Evolutionary conservation across 2,888 invertebrate genomes (phyloP).

Genomic region (Eupithecia centaureata): DNA sequence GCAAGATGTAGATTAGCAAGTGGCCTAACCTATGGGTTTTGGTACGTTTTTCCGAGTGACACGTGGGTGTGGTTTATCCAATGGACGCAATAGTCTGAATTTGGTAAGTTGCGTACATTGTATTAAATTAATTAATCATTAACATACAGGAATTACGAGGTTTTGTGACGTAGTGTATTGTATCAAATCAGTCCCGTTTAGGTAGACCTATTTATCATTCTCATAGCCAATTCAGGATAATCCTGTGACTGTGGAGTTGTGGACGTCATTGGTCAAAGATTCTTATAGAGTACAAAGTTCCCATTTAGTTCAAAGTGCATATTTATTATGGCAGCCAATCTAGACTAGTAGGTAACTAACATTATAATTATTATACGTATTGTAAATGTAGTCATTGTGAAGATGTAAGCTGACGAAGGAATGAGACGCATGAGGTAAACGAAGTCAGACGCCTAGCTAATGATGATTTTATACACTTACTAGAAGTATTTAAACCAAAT

Average conservation of each 20-base stretch:
- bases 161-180: not conserved
- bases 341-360: not conserved
- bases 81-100: not conserved
- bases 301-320: conserved; percentile 4
- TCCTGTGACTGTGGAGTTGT: not conserved
- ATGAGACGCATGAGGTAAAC: not conserved
- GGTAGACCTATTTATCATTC: not conserved
- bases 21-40: not conserved
- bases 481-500: too few relatives aligned
- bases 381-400: not conserved
- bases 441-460: not conserved
- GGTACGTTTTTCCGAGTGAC: not conserved
- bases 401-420: not conserved
- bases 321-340: not conserved
- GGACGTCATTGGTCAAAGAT: conserved; percentile 9
- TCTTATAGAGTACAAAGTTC: too few relatives aligned
- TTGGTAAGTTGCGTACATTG: not conserved
- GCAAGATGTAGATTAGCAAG: not conserved
- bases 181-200: not conserved
- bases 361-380: not conserved
- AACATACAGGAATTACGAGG: not conserved
- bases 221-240: not conserved
- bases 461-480: too few relatives aligned
- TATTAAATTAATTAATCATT: not conserved
- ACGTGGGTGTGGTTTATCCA: not conserved